Evolutionary conservation across 2,888 invertebrate species (phyloP).

Genomic region (Metopia argyrocephala): DNA sequence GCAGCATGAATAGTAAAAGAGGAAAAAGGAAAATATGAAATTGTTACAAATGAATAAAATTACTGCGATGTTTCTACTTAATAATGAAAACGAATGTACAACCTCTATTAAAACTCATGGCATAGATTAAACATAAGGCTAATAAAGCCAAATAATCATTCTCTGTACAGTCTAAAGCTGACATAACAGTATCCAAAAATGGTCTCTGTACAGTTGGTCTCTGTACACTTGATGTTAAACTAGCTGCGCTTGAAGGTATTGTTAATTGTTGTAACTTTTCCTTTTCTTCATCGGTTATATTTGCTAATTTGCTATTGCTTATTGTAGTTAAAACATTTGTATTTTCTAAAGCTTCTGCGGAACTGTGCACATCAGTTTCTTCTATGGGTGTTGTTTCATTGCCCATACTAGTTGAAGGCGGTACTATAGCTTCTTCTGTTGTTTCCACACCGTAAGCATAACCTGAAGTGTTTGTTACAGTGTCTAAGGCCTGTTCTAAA

Average conservation of each 20-base stretch:
- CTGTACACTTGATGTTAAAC: conserved; percentile 69
- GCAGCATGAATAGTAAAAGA: conserved; percentile 60
- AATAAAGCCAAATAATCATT: conserved; percentile 97
- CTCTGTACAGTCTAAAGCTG: conserved; percentile 91
- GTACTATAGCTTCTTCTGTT: conserved; percentile 64
- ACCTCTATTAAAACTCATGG: conserved; percentile 97
- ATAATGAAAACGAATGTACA: conserved; percentile 32
- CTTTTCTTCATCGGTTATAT: conserved; percentile 97
- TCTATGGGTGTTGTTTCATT: conserved; percentile 57
- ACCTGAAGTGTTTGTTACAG: conserved; percentile 69
- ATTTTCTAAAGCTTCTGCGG: conserved; percentile 63
- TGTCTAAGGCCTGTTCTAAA: conserved; percentile 87
- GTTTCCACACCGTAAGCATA: conserved; percentile 70
- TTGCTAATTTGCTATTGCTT: conserved; percentile 78
- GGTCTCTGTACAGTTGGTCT: conserved; percentile 80
- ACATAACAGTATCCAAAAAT: conserved; percentile 92
- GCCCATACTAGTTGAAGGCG: conserved; percentile 30
- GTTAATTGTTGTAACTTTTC: conserved; percentile 80
- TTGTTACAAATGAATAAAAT: conserved; percentile 32
- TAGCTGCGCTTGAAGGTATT: conserved; percentile 55
- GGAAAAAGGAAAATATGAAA: conserved; percentile 50
- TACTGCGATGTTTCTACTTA: conserved; percentile 26
- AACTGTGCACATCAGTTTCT: conserved; percentile 45
- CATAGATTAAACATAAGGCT: conserved; percentile 93
- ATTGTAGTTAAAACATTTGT: conserved; percentile 38